A percentile compares a stretch with the other conserved stretches of the same genome.
These are phyloP conservation scores for Ceratotherium simum DNA, from an alignment of 2,113 vertebrate species.

Conservation along the genomic window DNA sequence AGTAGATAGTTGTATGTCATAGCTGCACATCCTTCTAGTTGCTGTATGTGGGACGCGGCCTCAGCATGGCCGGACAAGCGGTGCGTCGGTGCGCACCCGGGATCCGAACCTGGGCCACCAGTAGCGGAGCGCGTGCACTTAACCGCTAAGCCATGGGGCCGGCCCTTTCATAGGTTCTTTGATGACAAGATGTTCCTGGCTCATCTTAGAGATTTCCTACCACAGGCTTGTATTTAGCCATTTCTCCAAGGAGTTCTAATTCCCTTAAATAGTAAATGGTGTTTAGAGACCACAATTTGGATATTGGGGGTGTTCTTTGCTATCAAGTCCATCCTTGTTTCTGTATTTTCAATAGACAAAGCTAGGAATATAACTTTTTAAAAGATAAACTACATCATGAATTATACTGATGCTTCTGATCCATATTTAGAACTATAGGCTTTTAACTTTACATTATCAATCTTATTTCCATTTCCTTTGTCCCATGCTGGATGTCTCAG, in stretches of 20 bases:
- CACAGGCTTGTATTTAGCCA: neutral
- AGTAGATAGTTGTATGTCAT: too few relatives aligned
- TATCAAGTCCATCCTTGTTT: neutral
- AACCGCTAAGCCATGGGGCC: too few relatives aligned
- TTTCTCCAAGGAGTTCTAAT: neutral
- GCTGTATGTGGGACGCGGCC: too few relatives aligned
- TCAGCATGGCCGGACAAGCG: too few relatives aligned
- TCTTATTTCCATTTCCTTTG: neutral
- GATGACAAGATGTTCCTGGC: neutral
- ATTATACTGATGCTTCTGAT: conserved; percentile 14
- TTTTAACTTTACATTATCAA: neutral
- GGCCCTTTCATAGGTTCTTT: neutral
- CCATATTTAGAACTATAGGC: neutral
- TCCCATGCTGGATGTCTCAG: neutral
- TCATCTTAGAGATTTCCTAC: neutral
- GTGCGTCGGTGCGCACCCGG: too few relatives aligned
- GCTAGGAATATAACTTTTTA: neutral
- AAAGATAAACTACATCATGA: neutral
- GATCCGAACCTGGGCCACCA: too few relatives aligned
- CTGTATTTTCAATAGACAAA: neutral
- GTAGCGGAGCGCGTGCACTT: too few relatives aligned
- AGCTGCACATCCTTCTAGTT: too few relatives aligned
- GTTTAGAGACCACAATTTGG: neutral
- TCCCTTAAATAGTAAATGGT: neutral
- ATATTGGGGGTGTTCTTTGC: neutral